A percentile compares a stretch with the other conserved stretches of the same genome.
Conservation (phyloP, 2,113 vertebrate species). For the Rhinopomastus cyanomelas region DNA sequence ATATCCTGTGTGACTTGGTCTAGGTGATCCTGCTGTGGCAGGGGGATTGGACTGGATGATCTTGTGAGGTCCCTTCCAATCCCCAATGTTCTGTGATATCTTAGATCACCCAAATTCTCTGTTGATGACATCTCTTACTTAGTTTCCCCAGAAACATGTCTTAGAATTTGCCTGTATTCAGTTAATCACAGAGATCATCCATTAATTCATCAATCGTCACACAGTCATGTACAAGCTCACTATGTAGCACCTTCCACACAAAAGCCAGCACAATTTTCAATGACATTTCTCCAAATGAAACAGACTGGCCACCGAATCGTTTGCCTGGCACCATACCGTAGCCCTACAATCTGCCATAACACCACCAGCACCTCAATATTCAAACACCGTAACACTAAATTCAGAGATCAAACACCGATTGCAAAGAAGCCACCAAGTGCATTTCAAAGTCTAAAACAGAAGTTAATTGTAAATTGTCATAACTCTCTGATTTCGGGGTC, state of each 20-base stretch:
- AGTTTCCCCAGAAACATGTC: background rate
- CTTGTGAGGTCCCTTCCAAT: too few species aligned
- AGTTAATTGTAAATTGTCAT: constrained; percentile 61
- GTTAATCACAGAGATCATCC: background rate
- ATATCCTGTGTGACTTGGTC: too few species aligned
- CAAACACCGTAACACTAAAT: background rate
- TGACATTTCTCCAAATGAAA: background rate
- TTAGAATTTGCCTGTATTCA: background rate
- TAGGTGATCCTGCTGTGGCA: too few species aligned
- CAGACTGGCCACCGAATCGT: background rate
- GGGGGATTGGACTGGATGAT: too few species aligned
- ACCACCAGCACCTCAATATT: background rate
- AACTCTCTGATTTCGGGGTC: constrained; percentile 66
- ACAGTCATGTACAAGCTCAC: background rate
- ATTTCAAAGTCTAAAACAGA: constrained; percentile 47
- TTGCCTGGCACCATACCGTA: background rate
- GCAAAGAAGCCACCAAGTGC: constrained; percentile 15
- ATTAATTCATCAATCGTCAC: background rate
- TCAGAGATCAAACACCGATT: background rate
- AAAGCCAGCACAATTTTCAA: background rate
- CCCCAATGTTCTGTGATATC: too few species aligned
- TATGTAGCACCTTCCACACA: background rate
- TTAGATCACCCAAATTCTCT: too few species aligned
- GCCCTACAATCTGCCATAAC: background rate
- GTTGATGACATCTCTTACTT: background rate